A percentile compares a stretch with the other conserved stretches of the same genome.
Evolutionary conservation across 2,113 vertebrate species (phyloP).

Genomic region (Isichthys henryi): DNA sequence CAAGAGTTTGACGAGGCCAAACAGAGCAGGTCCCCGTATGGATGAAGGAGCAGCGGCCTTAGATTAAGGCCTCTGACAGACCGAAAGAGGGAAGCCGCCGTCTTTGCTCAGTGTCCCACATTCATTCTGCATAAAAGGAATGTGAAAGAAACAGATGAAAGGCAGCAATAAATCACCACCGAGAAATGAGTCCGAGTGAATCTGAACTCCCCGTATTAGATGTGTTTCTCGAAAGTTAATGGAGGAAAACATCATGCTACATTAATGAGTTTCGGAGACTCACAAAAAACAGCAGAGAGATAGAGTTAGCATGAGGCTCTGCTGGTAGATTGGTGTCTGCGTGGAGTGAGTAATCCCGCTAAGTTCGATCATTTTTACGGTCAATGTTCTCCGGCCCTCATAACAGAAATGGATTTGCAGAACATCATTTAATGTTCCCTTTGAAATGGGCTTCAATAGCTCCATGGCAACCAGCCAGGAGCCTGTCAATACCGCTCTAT

Average conservation of each 20-base stretch:
- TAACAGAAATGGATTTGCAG: constrained; percentile 8
- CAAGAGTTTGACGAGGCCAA: neutral
- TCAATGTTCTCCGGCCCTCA: neutral
- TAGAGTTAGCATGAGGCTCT: neutral
- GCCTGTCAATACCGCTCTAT: neutral
- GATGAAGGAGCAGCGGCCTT: neutral
- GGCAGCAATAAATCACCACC: neutral
- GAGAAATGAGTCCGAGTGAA: neutral
- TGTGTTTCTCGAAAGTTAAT: neutral
- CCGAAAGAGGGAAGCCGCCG: neutral
- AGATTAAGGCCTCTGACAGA: neutral
- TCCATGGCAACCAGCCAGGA: constrained; percentile 16
- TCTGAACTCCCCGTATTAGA: neutral
- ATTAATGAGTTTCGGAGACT: neutral
- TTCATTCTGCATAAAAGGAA: neutral
- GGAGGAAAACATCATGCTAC: neutral
- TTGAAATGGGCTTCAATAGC: constrained; percentile 3
- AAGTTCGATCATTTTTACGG: neutral
- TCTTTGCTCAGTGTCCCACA: neutral
- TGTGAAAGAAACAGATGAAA: neutral
- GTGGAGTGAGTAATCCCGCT: neutral
- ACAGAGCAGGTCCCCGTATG: too few species aligned
- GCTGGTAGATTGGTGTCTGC: neutral
- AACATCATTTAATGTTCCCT: neutral
- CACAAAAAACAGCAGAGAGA: neutral